Base-by-base conservation (phyloP, 2,888 invertebrate genomes). In the Aethes cnicana region DNA sequence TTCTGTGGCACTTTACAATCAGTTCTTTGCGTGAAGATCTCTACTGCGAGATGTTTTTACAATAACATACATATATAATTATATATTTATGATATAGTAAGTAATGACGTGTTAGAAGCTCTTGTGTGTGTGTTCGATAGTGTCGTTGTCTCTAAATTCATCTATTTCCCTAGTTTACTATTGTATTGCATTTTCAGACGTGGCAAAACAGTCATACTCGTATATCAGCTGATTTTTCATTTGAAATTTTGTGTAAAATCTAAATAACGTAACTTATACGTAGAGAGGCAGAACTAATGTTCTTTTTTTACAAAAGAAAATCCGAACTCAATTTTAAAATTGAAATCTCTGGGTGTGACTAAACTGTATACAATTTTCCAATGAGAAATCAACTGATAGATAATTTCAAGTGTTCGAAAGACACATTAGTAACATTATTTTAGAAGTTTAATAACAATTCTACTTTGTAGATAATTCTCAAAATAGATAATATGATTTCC, bases 111-210 rank as follows among this genome's bases (percentile, higher is more conserved):
- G 52, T 52, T 18, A 28, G 70, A 84, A 87, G 88, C 86, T 87
- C 86, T 85, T 76, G 83, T 82, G 78, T 81, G 82, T 83, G 74
- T 50, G 68, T 72, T 63, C 57, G 60, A 58, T 47, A 63, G 85
- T 87, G 87, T 88, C 88, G 88, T 88, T 87, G 86, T 84, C 85
- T 85, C 85, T 84, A 81, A 63, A 46, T 69, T 78, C 69, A 68
- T 77, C 75, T 80, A 77, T 67, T 58, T n/a, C n/a, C 49, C 57
- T 69, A 64, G 56, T 42, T 48, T 42, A 50, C 36, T 56, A 56
- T 28, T 41, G 49, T 48, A 43, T 36, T 33, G 52, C 43, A 43
- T 35, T 55, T 55, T 56, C 47, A 26, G 41, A 25, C 12, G 21
- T 21, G 21, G 7, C 7, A 21, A 21, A 21, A 21, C 7, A 21